Base-by-base conservation (phyloP, 1,140 invertebrate genomes). In the Drosophila subobscura region DNA sequence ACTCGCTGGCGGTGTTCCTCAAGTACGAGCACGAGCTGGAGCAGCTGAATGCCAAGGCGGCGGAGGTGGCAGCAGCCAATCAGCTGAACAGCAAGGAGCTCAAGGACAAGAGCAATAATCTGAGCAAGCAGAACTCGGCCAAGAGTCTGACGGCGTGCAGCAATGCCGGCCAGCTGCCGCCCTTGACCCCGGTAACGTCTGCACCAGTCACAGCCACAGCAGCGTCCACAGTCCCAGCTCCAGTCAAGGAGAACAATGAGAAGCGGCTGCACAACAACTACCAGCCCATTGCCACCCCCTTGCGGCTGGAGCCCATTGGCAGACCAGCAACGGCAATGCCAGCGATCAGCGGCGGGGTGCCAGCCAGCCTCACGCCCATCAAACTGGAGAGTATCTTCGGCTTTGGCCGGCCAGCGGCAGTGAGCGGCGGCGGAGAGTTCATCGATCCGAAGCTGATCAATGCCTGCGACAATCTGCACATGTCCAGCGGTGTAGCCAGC, bases 401-500 rank as follows among this genome's bases (percentile, higher is more conserved):
- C 3, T 54, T 54, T 1, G 50, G 29, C 10, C 50, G 16, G 2
- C 27, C n/a, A 25, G 42, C 60, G 0, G 51, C 41, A 14, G 20
- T 33, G n/a, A 20, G 23, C 0, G 25, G 23, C 0, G 61, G 6
- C 5, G 71, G 51, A 22, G 85, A 91, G 2, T 91, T 68, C 45
- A 91, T 91, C 27, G 91, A 91, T 56, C 89, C 90, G 2, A 91
- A 91, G 51, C 53, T 92, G 10, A 92, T 92, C 27, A 92, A 92
- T 54, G 70, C 73, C 41, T 92, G 86, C 73, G 91, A 92, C 72
- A 92, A 92, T 78, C 68, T 92, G 10, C 67, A 90, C 41, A 60
- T 92, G 6, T 74, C 59, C 23, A 74, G 72, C 44, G 70, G 52
- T 3, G 7, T 55, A 20, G 58, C 79, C 1, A 20, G 16, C 23